Percentiles rank a stretch among this genome's conserved stretches.
These are phyloP conservation scores for Lagria hirta DNA, from an alignment of 2,888 invertebrate species.

Conservation along the genomic window DNA sequence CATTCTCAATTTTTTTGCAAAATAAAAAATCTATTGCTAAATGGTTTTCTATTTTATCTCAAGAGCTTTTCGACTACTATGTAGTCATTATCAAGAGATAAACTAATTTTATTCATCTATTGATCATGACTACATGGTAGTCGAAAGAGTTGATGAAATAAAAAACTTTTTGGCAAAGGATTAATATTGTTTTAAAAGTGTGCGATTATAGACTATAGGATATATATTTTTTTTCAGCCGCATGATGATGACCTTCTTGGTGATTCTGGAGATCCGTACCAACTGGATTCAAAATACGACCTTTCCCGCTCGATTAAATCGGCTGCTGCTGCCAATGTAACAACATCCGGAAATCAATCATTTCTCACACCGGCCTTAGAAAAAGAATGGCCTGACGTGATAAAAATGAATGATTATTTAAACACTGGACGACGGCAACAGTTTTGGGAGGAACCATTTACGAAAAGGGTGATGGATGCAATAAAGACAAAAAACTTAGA, in stretches of 20 bases:
- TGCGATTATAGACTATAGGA: too few relatives aligned
- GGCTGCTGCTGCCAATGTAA: constrained; percentile 38
- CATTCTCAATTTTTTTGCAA: too few relatives aligned
- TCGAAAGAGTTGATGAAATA: background rate
- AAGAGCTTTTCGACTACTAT: too few relatives aligned
- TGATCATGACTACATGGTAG: too few relatives aligned
- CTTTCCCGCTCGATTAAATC: constrained; percentile 31
- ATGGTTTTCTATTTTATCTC: too few relatives aligned
- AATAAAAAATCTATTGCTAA: too few relatives aligned
- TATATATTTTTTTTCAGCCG: constrained; percentile 16
- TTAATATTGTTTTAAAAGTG: too few relatives aligned
- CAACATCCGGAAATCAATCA: constrained; percentile 42
- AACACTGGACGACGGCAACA: constrained; percentile 84
- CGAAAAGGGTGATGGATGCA: constrained; percentile 84
- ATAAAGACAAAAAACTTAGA: constrained; percentile 88
- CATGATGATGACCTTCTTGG: constrained; percentile 43
- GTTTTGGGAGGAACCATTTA: constrained; percentile 92
- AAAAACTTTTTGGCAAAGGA: background rate
- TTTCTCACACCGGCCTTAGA: constrained; percentile 51
- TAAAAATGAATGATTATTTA: constrained; percentile 84
- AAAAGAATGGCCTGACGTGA: constrained; percentile 65
- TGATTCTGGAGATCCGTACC: constrained; percentile 39
- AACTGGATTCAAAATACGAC: constrained; percentile 30
- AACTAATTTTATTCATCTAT: too few relatives aligned
- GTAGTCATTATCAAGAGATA: too few relatives aligned